Percentiles rank a stretch among this genome's conserved stretches.
phyloP scores from a whole-genome alignment of 1,140 invertebrate genomes.

The Zaprionus ornatus region DNA sequence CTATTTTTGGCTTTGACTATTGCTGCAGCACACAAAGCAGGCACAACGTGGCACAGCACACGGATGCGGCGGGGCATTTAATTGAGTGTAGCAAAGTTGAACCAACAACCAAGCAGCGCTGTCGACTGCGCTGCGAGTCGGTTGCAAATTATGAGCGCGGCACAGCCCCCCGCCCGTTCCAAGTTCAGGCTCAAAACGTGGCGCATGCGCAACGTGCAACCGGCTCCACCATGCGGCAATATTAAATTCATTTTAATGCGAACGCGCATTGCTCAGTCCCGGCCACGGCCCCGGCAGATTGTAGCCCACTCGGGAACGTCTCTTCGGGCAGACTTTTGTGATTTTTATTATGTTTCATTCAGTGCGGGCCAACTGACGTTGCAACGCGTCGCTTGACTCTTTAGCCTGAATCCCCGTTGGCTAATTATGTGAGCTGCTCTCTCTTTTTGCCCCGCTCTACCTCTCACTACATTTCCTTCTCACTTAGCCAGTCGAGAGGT shows the following conservation, averaged over 20 bases:
- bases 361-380: background rate
- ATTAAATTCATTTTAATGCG: constrained; percentile 81
- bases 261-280: constrained; percentile 36
- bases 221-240: constrained; percentile 45
- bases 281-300: constrained; percentile 2
- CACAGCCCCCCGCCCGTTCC: constrained; percentile 52
- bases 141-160: constrained; percentile 73
- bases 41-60: constrained; percentile 3
- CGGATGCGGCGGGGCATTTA: constrained; percentile 47
- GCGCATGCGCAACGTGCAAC: constrained; percentile 39
- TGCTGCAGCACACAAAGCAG: constrained; percentile 61
- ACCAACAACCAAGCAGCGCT: constrained; percentile 47
- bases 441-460: background rate
- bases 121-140: constrained; percentile 60
- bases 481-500: no score
- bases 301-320: constrained; percentile 22
- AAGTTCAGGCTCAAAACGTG: constrained; percentile 70
- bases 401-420: constrained; percentile 48
- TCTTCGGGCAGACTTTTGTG: constrained; percentile 26
- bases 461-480: background rate
- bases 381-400: background rate
- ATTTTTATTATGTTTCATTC: constrained; percentile 44
- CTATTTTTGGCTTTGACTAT: constrained; percentile 82
- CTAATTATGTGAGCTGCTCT: constrained; percentile 51
- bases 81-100: constrained; percentile 69